These are phyloP conservation scores for Allolobophora icterica DNA, from an alignment of 2,888 invertebrate genomes.

Conservation along the genomic window DNA sequence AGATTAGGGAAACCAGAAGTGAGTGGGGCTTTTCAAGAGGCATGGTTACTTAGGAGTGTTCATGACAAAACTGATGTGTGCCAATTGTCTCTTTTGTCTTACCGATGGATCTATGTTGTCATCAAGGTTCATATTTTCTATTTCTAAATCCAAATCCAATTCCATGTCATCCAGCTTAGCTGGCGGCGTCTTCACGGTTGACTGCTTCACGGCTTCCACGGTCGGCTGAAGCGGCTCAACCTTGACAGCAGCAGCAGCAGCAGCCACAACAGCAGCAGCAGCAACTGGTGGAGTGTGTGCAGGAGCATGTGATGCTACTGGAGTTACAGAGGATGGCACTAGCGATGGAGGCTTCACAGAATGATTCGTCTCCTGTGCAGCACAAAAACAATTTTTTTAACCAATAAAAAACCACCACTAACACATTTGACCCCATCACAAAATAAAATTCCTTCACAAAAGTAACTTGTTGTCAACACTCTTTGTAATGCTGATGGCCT, in stretches of 20 bases:
- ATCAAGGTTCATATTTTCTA: slow-evolving; percentile 82
- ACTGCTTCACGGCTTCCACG: slow-evolving; percentile 19
- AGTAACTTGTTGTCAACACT: too few species aligned
- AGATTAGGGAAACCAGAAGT: too few species aligned
- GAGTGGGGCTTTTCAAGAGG: too few species aligned
- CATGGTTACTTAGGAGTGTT: too few species aligned
- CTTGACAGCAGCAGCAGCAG: background rate
- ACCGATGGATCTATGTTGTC: slow-evolving; percentile 76
- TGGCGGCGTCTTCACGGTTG: slow-evolving; percentile 56
- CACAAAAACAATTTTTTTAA: too few species aligned
- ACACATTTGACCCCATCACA: background rate
- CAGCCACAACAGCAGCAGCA: too few species aligned
- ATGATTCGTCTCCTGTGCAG: background rate
- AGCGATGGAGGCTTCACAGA: background rate
- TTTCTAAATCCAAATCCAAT: slow-evolving; percentile 82
- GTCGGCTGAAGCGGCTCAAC: background rate
- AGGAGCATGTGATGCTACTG: background rate
- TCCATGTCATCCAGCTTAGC: slow-evolving; percentile 66
- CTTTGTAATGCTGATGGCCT: too few species aligned
- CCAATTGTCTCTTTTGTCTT: background rate
- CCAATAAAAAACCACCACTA: too few species aligned
- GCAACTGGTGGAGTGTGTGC: background rate
- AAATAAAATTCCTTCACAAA: background rate
- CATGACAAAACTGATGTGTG: background rate
- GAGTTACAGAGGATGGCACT: background rate